phyloP scores from a whole-genome alignment of 1,140 invertebrate genomes.

The Andricus grossulariae region DNA sequence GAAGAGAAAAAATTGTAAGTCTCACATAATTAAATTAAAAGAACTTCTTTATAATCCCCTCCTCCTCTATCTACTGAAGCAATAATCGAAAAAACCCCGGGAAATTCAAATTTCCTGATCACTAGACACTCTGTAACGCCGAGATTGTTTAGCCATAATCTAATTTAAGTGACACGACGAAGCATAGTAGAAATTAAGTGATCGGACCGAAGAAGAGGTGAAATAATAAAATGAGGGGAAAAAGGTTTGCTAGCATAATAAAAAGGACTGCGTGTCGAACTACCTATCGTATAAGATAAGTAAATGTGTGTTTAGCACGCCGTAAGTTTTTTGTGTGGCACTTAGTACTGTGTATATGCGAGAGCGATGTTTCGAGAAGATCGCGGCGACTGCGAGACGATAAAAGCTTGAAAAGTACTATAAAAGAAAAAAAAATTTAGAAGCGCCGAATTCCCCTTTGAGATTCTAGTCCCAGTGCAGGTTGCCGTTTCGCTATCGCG shows the following conservation, averaged over 20 bases:
- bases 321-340: conserved; percentile 60
- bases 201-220: conserved; percentile 38
- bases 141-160: neutral
- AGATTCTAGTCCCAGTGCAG: conserved; percentile 65
- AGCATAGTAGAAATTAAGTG: conserved; percentile 31
- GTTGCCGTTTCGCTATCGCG: conserved; percentile 36
- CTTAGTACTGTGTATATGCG: conserved; percentile 31
- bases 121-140: too few relatives aligned
- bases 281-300: conserved; percentile 52
- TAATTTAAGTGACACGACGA: conserved; percentile 29
- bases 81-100: too few relatives aligned
- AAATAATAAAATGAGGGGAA: conserved; percentile 27
- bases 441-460: conserved; percentile 48
- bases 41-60: too few relatives aligned
- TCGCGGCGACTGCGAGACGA: conserved; percentile 24
- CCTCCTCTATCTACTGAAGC: too few relatives aligned
- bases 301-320: conserved; percentile 25
- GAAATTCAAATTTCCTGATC: too few relatives aligned
- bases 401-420: conserved; percentile 9
- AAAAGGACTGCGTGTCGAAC: conserved; percentile 55
- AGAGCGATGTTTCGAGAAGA: conserved; percentile 27
- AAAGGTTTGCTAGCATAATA: neutral
- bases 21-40: too few relatives aligned
- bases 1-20: too few relatives aligned
- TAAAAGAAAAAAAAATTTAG: conserved; percentile 28